Percentiles rank a stretch among this genome's conserved stretches.
Conservation (phyloP, 2,888 invertebrate species). For the Drosophila falleni region DNA sequence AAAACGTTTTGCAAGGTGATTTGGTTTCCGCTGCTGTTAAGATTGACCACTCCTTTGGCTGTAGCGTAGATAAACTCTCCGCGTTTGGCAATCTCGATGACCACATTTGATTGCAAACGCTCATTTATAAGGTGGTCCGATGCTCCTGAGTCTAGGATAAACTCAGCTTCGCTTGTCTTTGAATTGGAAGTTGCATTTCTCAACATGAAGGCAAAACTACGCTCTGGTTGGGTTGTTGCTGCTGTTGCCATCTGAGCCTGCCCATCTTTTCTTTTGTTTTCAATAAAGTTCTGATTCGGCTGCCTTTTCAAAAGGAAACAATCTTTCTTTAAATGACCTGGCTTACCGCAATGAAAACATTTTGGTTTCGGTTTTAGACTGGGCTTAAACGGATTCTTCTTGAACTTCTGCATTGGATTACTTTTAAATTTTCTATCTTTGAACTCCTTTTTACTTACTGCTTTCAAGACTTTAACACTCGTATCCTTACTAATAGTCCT, state of each 20-base stretch:
- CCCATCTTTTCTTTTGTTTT: not conserved
- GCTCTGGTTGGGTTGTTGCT: slow-evolving; percentile 19
- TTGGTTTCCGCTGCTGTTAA: slow-evolving; percentile 7
- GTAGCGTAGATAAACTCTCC: slow-evolving; percentile 7
- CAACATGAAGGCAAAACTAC: slow-evolving; percentile 26
- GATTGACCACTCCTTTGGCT: slow-evolving; percentile 7
- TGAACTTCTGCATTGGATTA: too few relatives aligned
- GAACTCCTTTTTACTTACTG: too few relatives aligned
- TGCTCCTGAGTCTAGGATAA: slow-evolving; percentile 21
- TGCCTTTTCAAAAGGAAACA: too few relatives aligned
- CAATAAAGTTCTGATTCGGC: not conserved
- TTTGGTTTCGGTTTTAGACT: too few relatives aligned
- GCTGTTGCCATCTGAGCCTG: slow-evolving; percentile 22
- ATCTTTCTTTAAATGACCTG: too few relatives aligned
- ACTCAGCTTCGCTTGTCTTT: slow-evolving; percentile 1
- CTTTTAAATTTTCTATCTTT: too few relatives aligned
- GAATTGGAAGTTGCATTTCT: not conserved
- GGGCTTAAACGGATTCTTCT: too few relatives aligned
- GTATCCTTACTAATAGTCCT: too few relatives aligned
- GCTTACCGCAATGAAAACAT: too few relatives aligned
- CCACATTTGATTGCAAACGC: slow-evolving; percentile 11
- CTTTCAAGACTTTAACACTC: too few relatives aligned
- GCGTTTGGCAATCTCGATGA: slow-evolving; percentile 23
- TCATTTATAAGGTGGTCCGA: slow-evolving; percentile 8
- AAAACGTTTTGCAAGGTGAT: slow-evolving; percentile 49